A percentile compares a stretch with the other conserved stretches of the same genome.
Conservation (phyloP, 1,140 invertebrate species). For the Zaprionus nigranus region DNA sequence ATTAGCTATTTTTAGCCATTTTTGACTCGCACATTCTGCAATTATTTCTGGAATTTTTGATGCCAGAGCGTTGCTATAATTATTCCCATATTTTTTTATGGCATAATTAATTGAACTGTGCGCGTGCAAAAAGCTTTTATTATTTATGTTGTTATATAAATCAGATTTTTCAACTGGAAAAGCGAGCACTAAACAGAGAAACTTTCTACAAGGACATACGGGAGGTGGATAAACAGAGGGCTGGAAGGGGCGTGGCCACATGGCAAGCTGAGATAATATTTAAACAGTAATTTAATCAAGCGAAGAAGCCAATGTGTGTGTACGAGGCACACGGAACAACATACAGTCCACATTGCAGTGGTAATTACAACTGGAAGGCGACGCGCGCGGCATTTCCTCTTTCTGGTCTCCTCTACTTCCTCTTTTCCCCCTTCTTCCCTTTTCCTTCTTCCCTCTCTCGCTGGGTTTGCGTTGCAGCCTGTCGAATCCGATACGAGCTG, state of each 20-base stretch:
- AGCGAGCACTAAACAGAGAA: background rate
- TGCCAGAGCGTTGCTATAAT: background rate
- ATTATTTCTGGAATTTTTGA: background rate
- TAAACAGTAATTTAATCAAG: constrained; percentile 73
- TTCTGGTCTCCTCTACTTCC: background rate
- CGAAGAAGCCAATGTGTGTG: constrained; percentile 6
- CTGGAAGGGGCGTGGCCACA: background rate
- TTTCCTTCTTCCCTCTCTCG: constrained; percentile 2
- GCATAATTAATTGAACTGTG: background rate
- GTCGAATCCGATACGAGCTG: constrained; percentile 53
- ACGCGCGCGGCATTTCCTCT: constrained; percentile 31
- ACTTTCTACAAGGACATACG: background rate
- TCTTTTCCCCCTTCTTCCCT: background rate
- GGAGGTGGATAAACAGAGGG: no score
- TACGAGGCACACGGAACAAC: constrained; percentile 27
- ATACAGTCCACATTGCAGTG: constrained; percentile 73
- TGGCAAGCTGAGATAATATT: constrained; percentile 65
- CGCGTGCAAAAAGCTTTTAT: background rate
- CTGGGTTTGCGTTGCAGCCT: constrained; percentile 17
- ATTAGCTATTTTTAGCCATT: constrained; percentile 33
- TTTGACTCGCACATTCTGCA: background rate
- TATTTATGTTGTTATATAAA: constrained; percentile 7
- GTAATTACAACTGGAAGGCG: constrained; percentile 72
- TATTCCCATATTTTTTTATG: constrained; percentile 1
- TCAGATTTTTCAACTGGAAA: background rate